A percentile compares a stretch with the other conserved stretches of the same genome.
Conservation (phyloP, 2,113 vertebrate genomes). For the Cettia cetti region DNA sequence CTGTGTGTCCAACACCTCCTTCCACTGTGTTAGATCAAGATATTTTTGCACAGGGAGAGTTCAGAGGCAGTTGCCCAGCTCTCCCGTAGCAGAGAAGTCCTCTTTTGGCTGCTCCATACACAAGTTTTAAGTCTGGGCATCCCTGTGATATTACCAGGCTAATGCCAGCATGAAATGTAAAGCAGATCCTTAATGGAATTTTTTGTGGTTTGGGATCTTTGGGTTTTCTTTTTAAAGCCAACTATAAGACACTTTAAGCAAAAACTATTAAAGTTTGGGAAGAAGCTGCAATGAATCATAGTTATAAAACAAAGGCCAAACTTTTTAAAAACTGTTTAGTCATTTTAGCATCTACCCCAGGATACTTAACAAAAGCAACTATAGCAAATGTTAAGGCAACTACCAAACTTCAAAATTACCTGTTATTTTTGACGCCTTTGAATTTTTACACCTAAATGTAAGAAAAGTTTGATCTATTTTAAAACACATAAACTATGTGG, state of each 20-base stretch:
- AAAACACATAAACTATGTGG: accelerated
- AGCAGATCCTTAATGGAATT: neutral
- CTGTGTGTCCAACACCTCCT: neutral
- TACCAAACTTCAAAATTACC: neutral
- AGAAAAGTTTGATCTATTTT: neutral
- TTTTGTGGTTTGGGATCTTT: neutral
- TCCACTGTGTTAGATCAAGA: neutral
- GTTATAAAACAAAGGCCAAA: neutral
- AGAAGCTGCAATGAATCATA: neutral
- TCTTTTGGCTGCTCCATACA: neutral
- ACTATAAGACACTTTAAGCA: neutral
- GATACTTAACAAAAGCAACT: neutral
- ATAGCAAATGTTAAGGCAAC: neutral
- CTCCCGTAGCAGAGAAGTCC: neutral
- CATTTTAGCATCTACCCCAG: neutral
- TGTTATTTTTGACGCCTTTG: neutral
- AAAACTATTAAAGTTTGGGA: neutral
- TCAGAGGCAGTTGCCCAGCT: accelerated
- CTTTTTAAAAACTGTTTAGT: neutral
- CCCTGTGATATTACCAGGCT: neutral
- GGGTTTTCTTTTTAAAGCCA: neutral
- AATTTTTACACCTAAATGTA: neutral
- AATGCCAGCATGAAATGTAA: neutral
- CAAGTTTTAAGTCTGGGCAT: neutral
- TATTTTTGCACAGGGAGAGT: neutral